phyloP scores from a whole-genome alignment of 2,797 vertebrate species.

The Hoplostethus mediterraneus region DNA sequence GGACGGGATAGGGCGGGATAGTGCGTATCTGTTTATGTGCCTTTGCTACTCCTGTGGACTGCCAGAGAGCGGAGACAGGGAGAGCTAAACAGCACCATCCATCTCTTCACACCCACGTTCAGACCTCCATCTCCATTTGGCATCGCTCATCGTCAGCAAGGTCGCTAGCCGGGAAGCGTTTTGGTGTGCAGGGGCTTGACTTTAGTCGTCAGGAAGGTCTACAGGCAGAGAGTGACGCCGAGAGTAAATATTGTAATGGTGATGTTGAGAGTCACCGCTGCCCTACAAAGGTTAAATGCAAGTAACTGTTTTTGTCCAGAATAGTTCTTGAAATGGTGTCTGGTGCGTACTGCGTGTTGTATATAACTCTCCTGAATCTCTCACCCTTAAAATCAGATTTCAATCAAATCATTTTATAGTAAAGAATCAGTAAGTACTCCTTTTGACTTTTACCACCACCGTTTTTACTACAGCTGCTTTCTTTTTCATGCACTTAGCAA shows the following conservation, averaged over 20 bases:
- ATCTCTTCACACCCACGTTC: constrained; percentile 51
- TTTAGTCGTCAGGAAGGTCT: constrained; percentile 19
- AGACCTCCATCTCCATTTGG: constrained; percentile 41
- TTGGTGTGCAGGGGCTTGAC: constrained; percentile 9
- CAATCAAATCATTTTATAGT: not conserved
- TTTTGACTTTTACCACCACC: not conserved
- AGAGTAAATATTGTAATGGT: constrained; percentile 19
- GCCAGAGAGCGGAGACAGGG: constrained; percentile 70
- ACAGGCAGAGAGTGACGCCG: constrained; percentile 18
- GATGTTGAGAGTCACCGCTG: constrained; percentile 50
- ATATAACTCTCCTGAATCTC: not conserved
- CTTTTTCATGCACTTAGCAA: not conserved
- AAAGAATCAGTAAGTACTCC: not conserved
- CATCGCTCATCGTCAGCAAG: constrained; percentile 30
- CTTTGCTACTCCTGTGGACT: constrained; percentile 81
- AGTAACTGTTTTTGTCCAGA: constrained; percentile 21
- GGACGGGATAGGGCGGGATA: constrained; percentile 40
- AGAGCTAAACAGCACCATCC: constrained; percentile 51
- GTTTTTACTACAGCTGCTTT: not conserved
- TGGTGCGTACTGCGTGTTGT: no score
- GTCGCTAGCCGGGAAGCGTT: constrained; percentile 24
- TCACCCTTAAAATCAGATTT: not conserved
- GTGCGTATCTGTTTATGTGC: constrained; percentile 83
- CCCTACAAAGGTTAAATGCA: constrained; percentile 58
- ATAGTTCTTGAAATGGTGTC: not conserved